Evolutionary conservation across 2,797 vertebrate genomes (phyloP), one percentile per base, ranked within the genome.

Genomic region (Peromyscus melanophrys): DNA sequence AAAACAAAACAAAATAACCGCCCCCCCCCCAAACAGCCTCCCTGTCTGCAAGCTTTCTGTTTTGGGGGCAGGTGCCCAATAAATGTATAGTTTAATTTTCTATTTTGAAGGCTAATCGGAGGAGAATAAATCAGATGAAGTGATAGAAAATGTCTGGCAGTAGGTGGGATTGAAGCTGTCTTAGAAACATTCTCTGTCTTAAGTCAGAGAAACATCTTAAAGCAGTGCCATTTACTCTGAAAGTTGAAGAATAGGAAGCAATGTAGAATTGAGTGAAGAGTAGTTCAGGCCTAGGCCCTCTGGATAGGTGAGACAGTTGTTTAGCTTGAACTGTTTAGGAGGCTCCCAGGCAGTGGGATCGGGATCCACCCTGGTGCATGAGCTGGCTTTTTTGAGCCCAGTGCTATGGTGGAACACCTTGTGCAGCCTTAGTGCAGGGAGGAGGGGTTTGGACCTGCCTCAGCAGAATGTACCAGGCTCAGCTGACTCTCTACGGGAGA

Each of bases 81-180:
- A 92, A 40, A 34, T 80, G 55, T 12, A n/a, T 93, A 80, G 86
- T 49, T 88, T 55, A 34, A 61, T 93, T 94, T 89, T 63, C n/a
- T 59, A 55, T 95, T 81, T 92, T 85, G 34, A 90, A 94, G 57
- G 3, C 2, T 71, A 76, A 31, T 69, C 11, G 46, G 65, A 93
- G 57, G 57, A 46, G 31, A 97, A 55, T 88, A 73, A 87, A 76
- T 13, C 34, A 77, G 37, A n/a, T 40, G 43, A 81, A 59, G 65
- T 85, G 77, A 49, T 76, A 65, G 37, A 89, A 17, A 34, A 85
- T 82, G 65, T 71, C 8, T 82, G 52, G 23, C 46, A 63, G 46
- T 43, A 25, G 11, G 73, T 86, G 55, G 46, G 2, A 40, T 31
- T n/a, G 63, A 75, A 46, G 13, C 25, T 65, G 1, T 2, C 0